Conservation (phyloP, 2,797 vertebrate species). For the Rhinoraja longicauda region DNA sequence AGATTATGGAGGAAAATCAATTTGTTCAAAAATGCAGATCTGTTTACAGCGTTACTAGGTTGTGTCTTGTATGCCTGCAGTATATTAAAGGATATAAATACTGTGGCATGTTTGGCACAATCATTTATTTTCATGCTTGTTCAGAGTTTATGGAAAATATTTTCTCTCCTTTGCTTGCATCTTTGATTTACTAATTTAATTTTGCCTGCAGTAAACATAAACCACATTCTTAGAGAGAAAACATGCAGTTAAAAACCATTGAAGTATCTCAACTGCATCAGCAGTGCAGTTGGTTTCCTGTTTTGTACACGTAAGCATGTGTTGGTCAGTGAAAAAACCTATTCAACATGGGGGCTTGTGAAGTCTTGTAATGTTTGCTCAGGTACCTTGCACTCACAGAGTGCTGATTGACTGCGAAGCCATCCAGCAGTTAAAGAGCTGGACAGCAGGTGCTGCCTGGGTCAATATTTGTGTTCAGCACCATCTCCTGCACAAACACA, state of each 20-base stretch:
- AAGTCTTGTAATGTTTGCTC: not conserved
- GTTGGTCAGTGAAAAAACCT: not conserved
- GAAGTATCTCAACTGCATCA: not conserved
- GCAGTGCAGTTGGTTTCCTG: constrained; percentile 21
- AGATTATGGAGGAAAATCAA: not conserved
- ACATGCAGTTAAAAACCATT: not conserved
- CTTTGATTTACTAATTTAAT: not conserved
- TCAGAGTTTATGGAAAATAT: not conserved
- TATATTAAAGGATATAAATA: not conserved
- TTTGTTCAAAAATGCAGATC: not conserved
- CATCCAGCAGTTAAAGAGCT: not conserved
- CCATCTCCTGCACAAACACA: constrained; percentile 22
- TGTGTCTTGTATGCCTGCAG: not conserved
- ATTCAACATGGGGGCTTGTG: constrained; percentile 5
- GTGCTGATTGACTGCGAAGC: not conserved
- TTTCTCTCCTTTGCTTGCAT: not conserved
- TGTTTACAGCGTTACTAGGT: not conserved
- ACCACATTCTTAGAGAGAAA: not conserved
- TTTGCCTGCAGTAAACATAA: constrained; percentile 16
- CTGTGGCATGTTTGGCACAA: not conserved
- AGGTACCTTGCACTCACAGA: not conserved
- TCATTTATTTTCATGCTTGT: not conserved
- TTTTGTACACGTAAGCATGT: not conserved
- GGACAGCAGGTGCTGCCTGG: constrained; percentile 27
- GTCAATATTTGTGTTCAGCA: not conserved